phyloP scores from a whole-genome alignment of 2,113 vertebrate species.

The Semnornis frantzii region DNA sequence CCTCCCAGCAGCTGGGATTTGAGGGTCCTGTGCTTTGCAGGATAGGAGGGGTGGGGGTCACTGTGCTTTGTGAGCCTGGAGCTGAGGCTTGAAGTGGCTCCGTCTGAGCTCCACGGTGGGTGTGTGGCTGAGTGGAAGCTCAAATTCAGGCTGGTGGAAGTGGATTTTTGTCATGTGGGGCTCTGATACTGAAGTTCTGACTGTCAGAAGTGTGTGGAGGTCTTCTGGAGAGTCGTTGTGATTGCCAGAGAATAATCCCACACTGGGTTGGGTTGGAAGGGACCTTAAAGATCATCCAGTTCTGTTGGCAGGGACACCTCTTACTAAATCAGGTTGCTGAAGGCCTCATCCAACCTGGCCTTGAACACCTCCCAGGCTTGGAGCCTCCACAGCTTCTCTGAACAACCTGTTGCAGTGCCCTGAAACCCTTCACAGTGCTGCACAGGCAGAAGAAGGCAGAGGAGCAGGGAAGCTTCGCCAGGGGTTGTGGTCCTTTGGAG shows the following conservation, averaged over 20 bases:
- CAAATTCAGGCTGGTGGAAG: background rate
- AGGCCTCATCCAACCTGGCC: no score
- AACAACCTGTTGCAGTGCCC: background rate
- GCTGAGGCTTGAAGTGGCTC: fast-evolving
- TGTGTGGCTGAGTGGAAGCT: background rate
- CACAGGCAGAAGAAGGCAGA: background rate
- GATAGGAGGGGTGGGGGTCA: background rate
- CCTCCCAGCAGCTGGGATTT: background rate
- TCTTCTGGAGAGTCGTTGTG: background rate
- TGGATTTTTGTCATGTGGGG: background rate
- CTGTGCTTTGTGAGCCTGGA: background rate
- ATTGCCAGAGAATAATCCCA: no score
- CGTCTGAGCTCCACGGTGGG: fast-evolving
- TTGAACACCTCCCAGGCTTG: no score
- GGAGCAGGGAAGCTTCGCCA: background rate
- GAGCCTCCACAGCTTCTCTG: no score
- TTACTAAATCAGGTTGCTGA: no score
- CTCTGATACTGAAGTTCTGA: background rate
- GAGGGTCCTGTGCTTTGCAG: background rate
- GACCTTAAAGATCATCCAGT: no score
- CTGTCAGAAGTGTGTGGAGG: background rate
- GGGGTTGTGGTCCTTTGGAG: background rate
- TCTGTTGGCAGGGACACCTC: no score
- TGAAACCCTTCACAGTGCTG: background rate
- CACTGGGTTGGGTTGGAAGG: no score